A percentile compares a stretch with the other conserved stretches of the same genome.
Evolutionary conservation across 2,888 invertebrate species (phyloP).

Genomic region (Octonoba sinensis): DNA sequence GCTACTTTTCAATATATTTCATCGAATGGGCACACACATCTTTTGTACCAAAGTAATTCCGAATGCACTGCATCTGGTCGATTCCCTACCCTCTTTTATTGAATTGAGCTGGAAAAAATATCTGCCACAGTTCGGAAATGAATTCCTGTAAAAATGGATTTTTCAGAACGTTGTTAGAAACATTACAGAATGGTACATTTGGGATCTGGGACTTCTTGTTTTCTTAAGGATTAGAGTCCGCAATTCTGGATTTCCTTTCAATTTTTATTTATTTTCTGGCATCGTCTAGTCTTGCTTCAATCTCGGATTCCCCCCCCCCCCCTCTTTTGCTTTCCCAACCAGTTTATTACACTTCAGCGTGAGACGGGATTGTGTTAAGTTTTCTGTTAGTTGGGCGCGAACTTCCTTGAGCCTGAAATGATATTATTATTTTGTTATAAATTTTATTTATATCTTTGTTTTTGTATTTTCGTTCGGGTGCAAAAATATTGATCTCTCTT

Average conservation of each 20-base stretch:
- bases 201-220: slow-evolving; percentile 13
- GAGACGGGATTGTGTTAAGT: too few relatives aligned
- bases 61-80: not conserved
- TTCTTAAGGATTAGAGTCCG: slow-evolving; percentile 4
- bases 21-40: too few relatives aligned
- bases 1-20: too few relatives aligned
- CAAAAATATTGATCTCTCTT: too few relatives aligned
- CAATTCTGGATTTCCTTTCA: too few relatives aligned
- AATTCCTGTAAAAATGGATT: slow-evolving; percentile 22
- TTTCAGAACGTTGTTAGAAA: slow-evolving; percentile 1
- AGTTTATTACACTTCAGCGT: too few relatives aligned
- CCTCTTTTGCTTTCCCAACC: not conserved
- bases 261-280: not conserved
- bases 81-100: slow-evolving; percentile 1
- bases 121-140: slow-evolving; percentile 17
- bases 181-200: not conserved
- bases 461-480: too few relatives aligned
- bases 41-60: not conserved
- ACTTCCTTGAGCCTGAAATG: too few relatives aligned
- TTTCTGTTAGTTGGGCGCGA: too few relatives aligned
- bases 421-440: too few relatives aligned
- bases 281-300: slow-evolving; percentile 4
- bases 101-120: not conserved
- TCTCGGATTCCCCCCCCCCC: not conserved
- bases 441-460: too few relatives aligned